These are phyloP conservation scores for Barbus barbus DNA, from an alignment of 2,113 vertebrate genomes.

Conservation along the genomic window DNA sequence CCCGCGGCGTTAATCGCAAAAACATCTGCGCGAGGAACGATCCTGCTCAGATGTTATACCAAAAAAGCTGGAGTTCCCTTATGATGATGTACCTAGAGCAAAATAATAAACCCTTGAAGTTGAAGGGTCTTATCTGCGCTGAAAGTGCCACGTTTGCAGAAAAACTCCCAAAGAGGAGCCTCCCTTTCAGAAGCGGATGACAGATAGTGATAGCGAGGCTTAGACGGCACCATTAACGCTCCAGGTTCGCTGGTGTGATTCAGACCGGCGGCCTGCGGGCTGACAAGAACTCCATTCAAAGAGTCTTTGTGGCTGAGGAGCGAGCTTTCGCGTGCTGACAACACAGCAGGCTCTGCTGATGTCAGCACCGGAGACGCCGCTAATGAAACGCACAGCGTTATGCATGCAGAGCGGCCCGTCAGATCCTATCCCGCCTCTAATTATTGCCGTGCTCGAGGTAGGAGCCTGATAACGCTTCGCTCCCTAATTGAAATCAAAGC, in stretches of 20 bases:
- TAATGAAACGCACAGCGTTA: slow-evolving; percentile 46
- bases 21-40: background rate
- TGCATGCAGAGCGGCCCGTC: slow-evolving; percentile 28
- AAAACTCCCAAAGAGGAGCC: slow-evolving; percentile 9
- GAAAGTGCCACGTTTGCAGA: background rate
- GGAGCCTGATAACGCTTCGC: slow-evolving; percentile 17
- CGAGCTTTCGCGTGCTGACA: background rate
- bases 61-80: slow-evolving; percentile 18
- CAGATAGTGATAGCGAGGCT: slow-evolving; percentile 30
- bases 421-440: slow-evolving; percentile 31
- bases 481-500: slow-evolving; percentile 51
- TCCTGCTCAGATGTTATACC: background rate
- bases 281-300: slow-evolving; percentile 46
- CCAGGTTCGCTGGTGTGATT: slow-evolving; percentile 32
- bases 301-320: slow-evolving; percentile 37
- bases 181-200: slow-evolving; percentile 33
- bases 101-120: background rate
- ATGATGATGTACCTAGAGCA: slow-evolving; percentile 17
- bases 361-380: slow-evolving; percentile 31
- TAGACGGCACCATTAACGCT: slow-evolving; percentile 37
- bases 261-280: slow-evolving; percentile 8
- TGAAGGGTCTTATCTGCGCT: background rate
- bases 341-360: slow-evolving; percentile 38
- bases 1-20: background rate
- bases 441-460: slow-evolving; percentile 28